Evolutionary conservation across 2,797 vertebrate genomes (phyloP).

Genomic region (Amazona finschi): DNA sequence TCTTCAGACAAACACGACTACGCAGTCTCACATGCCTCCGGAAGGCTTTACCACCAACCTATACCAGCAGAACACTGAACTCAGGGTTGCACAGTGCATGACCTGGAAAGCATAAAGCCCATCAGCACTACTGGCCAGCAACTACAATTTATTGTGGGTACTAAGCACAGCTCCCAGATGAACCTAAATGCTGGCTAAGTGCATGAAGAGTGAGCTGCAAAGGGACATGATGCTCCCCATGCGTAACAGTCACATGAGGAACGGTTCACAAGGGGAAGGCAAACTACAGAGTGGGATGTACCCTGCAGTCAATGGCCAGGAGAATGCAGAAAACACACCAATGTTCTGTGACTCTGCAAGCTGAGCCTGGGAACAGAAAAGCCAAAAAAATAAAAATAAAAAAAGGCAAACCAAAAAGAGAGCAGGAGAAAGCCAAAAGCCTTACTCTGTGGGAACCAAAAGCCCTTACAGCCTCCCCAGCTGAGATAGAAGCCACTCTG

Average conservation of each 20-base stretch:
- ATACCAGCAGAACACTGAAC: neutral
- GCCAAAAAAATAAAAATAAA: neutral
- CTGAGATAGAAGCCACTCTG: neutral
- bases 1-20: neutral
- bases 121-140: neutral
- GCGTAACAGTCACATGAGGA: neutral
- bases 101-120: slow-evolving; percentile 19
- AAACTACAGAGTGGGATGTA: neutral
- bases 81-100: neutral
- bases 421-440: neutral
- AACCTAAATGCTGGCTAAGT: slow-evolving; percentile 6
- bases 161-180: neutral
- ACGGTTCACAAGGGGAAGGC: neutral
- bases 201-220: neutral
- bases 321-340: slow-evolving; percentile 23
- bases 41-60: neutral
- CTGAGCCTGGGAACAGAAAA: neutral
- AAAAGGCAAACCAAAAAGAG: neutral
- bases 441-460: neutral
- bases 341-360: neutral
- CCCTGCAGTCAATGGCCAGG: neutral
- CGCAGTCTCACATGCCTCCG: rapidly evolving
- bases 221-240: neutral
- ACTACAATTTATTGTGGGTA: neutral
- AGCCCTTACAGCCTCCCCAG: neutral